Evolutionary conservation across 2,113 vertebrate species (phyloP).

Genomic region (Calidris pugnax): DNA sequence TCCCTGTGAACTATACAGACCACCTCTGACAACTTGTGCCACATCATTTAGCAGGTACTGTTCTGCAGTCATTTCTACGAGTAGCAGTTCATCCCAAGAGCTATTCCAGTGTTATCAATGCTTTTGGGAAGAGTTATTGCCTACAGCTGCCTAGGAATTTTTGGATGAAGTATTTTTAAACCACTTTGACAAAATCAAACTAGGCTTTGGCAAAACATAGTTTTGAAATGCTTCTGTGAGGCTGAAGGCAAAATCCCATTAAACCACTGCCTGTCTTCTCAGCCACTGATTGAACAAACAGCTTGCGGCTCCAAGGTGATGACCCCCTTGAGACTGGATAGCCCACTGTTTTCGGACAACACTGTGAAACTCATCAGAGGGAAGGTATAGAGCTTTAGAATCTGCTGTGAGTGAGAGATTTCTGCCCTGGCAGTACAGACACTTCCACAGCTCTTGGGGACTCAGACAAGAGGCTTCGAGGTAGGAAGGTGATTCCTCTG

Average conservation of each 20-base stretch:
- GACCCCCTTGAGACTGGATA: not conserved
- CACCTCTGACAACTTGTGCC: not conserved
- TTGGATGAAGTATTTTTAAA: not conserved
- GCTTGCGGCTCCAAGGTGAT: not conserved
- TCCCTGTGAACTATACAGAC: not conserved
- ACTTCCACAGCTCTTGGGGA: not conserved
- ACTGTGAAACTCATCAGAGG: not conserved
- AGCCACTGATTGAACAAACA: not conserved
- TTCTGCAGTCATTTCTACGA: not conserved
- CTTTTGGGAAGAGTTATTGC: not conserved
- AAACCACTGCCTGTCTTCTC: not conserved
- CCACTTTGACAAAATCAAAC: not conserved
- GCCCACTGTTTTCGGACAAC: not conserved
- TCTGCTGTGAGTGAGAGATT: not conserved
- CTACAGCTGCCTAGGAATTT: not conserved
- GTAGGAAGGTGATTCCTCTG: accelerated
- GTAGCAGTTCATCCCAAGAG: not conserved
- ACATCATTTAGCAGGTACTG: not conserved
- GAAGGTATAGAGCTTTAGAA: not conserved
- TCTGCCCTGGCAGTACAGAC: not conserved
- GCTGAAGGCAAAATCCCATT: not conserved
- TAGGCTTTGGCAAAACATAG: not conserved
- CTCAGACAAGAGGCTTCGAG: not conserved
- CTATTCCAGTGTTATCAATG: not conserved
- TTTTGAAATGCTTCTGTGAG: not conserved